A percentile compares a stretch with the other conserved stretches of the same genome.
phyloP scores from a whole-genome alignment of 2,113 vertebrate species.

The Gasterosteus nipponicus region DNA sequence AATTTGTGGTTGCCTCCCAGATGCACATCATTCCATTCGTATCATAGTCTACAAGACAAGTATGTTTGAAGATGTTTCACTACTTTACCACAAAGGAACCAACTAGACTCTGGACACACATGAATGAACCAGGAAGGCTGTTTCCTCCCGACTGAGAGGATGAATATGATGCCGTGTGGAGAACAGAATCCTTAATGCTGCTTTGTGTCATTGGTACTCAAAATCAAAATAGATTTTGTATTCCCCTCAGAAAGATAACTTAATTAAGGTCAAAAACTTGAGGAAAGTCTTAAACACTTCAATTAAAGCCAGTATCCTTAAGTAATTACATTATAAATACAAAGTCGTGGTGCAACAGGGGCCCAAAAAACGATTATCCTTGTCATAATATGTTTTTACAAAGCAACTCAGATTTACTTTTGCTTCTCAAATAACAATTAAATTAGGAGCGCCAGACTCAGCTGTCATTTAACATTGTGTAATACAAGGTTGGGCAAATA shows the following conservation, averaged over 20 bases:
- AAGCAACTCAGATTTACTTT: slow-evolving; percentile 21
- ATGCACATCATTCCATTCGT: slow-evolving; percentile 31
- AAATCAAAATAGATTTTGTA: too few species aligned
- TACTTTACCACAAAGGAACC: neutral
- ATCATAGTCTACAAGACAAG: slow-evolving; percentile 1
- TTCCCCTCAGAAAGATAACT: neutral
- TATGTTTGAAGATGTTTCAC: neutral
- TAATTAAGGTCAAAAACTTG: neutral
- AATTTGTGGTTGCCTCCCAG: neutral
- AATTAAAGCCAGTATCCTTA: neutral
- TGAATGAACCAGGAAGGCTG: neutral
- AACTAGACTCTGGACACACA: neutral
- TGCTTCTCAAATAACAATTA: slow-evolving; percentile 67
- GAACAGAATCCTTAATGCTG: neutral
- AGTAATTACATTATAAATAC: neutral
- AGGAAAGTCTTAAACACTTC: neutral
- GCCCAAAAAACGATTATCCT: slow-evolving; percentile 44
- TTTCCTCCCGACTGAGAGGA: neutral
- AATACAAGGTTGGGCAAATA: slow-evolving; percentile 56
- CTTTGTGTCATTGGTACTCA: neutral
- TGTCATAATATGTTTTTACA: neutral
- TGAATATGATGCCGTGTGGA: neutral
- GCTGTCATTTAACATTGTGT: neutral
- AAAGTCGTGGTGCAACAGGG: neutral
- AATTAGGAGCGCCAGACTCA: slow-evolving; percentile 53